phyloP scores from a whole-genome alignment of 1,140 invertebrate genomes.

The Pogonomyrmex barbatus region DNA sequence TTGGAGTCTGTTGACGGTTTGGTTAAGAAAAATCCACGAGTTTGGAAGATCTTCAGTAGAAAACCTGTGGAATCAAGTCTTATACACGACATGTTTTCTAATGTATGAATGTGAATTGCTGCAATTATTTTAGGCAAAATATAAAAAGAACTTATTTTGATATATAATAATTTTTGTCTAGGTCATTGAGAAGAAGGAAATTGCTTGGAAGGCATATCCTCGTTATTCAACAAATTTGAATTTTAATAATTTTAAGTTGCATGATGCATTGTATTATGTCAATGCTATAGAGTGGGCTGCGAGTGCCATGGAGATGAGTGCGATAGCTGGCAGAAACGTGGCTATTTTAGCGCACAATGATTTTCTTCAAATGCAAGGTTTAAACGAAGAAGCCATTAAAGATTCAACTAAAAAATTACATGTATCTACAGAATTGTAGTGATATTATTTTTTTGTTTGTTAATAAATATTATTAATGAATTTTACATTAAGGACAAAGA shows the following conservation, averaged over 20 bases:
- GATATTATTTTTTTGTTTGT: not conserved
- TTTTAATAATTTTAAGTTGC: conserved; percentile 87
- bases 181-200: conserved; percentile 75
- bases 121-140: not conserved
- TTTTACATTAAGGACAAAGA: not conserved
- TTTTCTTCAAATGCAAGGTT: conserved; percentile 63
- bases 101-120: conserved; percentile 78
- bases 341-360: conserved; percentile 87
- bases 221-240: conserved; percentile 85
- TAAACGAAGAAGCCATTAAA: conserved; percentile 11
- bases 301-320: conserved; percentile 91
- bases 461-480: not conserved
- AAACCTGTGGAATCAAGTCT: conserved; percentile 82
- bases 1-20: conserved; percentile 82
- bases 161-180: conserved; percentile 62
- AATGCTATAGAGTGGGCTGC: conserved; percentile 91
- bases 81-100: conserved; percentile 86
- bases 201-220: conserved; percentile 89
- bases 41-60: conserved; percentile 89
- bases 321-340: conserved; percentile 89
- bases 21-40: conserved; percentile 68
- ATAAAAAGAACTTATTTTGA: not conserved
- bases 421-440: conserved; percentile 31
- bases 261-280: conserved; percentile 88
- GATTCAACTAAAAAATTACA: not conserved